These are phyloP conservation scores for Trachemys scripta DNA, from an alignment of 2,113 vertebrate genomes.

Conservation along the genomic window DNA sequence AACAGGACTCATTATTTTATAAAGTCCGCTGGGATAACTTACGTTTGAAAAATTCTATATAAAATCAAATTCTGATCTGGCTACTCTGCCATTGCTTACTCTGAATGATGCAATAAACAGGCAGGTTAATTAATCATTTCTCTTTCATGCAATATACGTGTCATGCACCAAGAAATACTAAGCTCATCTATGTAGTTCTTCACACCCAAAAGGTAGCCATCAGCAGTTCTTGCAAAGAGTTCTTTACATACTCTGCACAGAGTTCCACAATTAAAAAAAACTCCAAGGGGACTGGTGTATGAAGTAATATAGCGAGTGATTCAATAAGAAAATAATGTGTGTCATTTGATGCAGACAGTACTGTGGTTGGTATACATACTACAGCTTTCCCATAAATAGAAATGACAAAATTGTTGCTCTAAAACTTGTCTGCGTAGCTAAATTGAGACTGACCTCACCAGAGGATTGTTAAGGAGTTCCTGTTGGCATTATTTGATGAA, in stretches of 20 bases:
- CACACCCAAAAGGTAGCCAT: not conserved
- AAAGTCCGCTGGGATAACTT: not conserved
- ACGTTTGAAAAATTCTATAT: not conserved
- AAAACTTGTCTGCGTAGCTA: slow-evolving; percentile 66
- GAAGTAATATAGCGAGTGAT: slow-evolving; percentile 59
- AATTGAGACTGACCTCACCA: slow-evolving; percentile 52
- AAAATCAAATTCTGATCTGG: not conserved
- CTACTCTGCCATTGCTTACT: not conserved
- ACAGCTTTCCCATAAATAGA: slow-evolving; percentile 69
- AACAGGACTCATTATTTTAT: slow-evolving; percentile 20
- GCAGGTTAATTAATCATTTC: not conserved
- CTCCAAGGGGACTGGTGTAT: not conserved
- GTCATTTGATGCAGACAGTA: slow-evolving; percentile 21
- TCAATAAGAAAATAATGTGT: slow-evolving; percentile 39
- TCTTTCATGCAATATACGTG: not conserved
- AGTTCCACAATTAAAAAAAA: not conserved
- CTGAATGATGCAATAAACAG: not conserved
- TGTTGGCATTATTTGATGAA: slow-evolving; percentile 66
- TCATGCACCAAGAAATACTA: not conserved
- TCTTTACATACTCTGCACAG: slow-evolving; percentile 3
- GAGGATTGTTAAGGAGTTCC: slow-evolving; percentile 39
- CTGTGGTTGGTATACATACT: slow-evolving; percentile 48
- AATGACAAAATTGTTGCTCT: slow-evolving; percentile 62
- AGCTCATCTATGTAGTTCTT: slow-evolving; percentile 3
- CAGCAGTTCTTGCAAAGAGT: slow-evolving; percentile 17